Percentiles rank a stretch among this genome's conserved stretches.
Conservation (phyloP, 2,888 invertebrate genomes). For the Polydrusus tereticollis region DNA sequence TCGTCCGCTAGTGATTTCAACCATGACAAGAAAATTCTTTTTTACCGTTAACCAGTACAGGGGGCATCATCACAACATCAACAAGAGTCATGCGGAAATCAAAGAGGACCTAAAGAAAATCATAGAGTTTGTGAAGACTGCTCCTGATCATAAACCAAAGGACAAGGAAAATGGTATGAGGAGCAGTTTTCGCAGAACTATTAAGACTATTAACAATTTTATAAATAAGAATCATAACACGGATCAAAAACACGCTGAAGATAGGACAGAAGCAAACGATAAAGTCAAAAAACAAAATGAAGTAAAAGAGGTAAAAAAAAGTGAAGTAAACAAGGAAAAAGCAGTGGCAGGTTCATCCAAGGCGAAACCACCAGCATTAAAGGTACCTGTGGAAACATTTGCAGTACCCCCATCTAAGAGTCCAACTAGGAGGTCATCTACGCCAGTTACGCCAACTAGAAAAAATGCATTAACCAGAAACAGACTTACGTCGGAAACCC, state of each 20-base stretch:
- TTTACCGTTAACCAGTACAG: constrained; percentile 54
- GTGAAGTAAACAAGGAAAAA: not conserved
- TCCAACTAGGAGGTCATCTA: not conserved
- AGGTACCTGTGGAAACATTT: not conserved
- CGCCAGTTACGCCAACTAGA: not conserved
- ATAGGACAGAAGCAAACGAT: not conserved
- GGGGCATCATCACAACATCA: constrained; percentile 54
- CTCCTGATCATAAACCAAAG: not conserved
- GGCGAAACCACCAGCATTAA: not conserved
- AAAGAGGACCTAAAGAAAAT: constrained; percentile 28
- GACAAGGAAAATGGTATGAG: not conserved
- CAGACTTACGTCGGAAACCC: not conserved
- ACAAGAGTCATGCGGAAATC: constrained; percentile 42
- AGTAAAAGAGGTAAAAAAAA: not conserved
- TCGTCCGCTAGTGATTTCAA: constrained; percentile 59
- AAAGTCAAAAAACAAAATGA: not conserved
- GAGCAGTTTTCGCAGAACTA: not conserved
- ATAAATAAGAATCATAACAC: not conserved
- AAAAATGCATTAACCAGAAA: not conserved
- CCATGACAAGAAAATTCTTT: constrained; percentile 62
- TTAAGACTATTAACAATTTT: not conserved
- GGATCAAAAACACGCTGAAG: not conserved
- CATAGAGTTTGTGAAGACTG: constrained; percentile 2
- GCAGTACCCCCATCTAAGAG: not conserved
- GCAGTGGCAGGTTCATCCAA: not conserved